Conservation (phyloP, 2,113 vertebrate genomes). For the Muntiacus muntjak region DNA sequence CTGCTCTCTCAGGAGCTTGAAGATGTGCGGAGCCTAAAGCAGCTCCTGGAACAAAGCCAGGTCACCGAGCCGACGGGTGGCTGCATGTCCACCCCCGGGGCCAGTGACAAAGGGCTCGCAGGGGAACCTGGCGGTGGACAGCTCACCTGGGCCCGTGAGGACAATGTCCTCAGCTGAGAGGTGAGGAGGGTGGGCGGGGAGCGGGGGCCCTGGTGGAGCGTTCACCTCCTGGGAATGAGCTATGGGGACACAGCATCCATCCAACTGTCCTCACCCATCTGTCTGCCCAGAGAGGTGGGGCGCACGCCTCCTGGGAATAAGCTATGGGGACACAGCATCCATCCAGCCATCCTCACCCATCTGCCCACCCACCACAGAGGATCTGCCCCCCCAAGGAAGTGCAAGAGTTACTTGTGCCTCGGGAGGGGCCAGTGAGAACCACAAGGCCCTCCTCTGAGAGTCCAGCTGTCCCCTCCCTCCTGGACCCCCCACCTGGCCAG, state of each 20-base stretch:
- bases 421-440: background rate
- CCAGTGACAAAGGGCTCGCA: background rate
- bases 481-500: background rate
- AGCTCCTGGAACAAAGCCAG: background rate
- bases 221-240: background rate
- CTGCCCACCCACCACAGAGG: background rate
- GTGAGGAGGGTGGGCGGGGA: background rate
- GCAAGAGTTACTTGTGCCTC: background rate
- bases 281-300: no score
- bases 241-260: accelerated
- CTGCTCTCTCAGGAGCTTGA: background rate
- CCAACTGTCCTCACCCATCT: background rate
- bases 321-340: accelerated
- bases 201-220: background rate
- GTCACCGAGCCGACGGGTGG: background rate
- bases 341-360: background rate
- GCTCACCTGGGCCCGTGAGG: background rate
- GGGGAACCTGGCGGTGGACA: accelerated
- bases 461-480: background rate
- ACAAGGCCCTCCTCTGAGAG: background rate
- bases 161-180: background rate
- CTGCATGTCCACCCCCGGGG: accelerated
- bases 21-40: background rate
- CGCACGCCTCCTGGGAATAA: background rate
- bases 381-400: background rate